phyloP scores from a whole-genome alignment of 2,113 vertebrate species.

The Calyptomena viridis region DNA sequence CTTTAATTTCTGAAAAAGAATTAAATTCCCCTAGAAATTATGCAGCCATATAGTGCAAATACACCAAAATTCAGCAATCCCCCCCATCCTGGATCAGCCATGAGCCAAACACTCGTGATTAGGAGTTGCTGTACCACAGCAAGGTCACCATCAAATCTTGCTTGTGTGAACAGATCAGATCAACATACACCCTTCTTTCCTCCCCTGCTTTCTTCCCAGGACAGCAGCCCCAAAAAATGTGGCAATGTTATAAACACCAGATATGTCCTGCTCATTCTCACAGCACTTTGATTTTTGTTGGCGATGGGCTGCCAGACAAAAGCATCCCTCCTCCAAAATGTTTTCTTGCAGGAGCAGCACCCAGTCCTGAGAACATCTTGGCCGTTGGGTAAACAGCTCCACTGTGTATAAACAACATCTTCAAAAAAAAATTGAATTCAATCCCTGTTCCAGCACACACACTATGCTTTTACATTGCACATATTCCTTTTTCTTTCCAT shows the following conservation, averaged over 20 bases:
- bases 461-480: background rate
- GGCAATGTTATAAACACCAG: conserved; percentile 5
- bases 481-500: background rate
- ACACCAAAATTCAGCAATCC: background rate
- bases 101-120: background rate
- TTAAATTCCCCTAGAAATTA: background rate
- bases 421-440: background rate
- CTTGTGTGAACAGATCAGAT: background rate
- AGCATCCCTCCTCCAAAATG: background rate
- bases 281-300: background rate
- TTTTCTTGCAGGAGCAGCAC: background rate
- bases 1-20: background rate
- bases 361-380: background rate
- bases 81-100: rapidly evolving
- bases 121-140: background rate
- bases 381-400: background rate
- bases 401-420: background rate
- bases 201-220: background rate
- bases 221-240: background rate
- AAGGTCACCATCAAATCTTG: conserved; percentile 16
- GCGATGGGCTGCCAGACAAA: background rate
- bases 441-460: background rate
- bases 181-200: background rate
- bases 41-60: background rate
- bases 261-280: background rate